Evolutionary conservation across 2,888 invertebrate species (phyloP).

Genomic region (Pseudococcus jackbeardsleyi): DNA sequence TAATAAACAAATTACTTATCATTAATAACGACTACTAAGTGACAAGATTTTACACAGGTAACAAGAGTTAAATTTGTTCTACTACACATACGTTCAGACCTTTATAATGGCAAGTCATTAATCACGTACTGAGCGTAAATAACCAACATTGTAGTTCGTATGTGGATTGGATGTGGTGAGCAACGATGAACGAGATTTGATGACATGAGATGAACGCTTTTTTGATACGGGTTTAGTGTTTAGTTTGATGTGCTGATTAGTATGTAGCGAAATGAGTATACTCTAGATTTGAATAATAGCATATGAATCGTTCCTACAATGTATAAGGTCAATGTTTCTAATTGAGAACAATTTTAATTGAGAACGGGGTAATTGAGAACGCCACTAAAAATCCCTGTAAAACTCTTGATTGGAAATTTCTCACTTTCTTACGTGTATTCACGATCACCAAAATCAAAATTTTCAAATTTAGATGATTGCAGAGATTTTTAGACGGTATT

Average conservation of each 20-base stretch:
- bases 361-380: too few relatives aligned
- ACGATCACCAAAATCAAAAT: too few relatives aligned
- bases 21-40: conserved; percentile 63
- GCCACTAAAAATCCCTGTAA: too few relatives aligned
- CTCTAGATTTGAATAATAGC: neutral
- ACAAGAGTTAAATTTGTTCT: conserved; percentile 62
- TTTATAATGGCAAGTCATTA: conserved; percentile 58
- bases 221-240: conserved; percentile 19
- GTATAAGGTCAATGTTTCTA: too few relatives aligned
- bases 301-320: neutral
- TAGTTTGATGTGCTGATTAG: neutral
- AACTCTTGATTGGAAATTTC: too few relatives aligned
- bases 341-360: too few relatives aligned
- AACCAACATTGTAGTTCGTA: conserved; percentile 3
- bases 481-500: too few relatives aligned
- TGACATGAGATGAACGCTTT: conserved; percentile 40
- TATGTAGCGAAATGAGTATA: conserved; percentile 27
- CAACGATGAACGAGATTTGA: conserved; percentile 8
- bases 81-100: conserved; percentile 60
- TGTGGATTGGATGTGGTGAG: too few relatives aligned
- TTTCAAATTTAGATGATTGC: too few relatives aligned
- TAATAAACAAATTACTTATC: conserved; percentile 62
- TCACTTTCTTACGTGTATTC: too few relatives aligned
- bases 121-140: conserved; percentile 47
- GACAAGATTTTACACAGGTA: conserved; percentile 64